Evolutionary conservation across 2,113 vertebrate genomes (phyloP).

Genomic region (Labeo catla): DNA sequence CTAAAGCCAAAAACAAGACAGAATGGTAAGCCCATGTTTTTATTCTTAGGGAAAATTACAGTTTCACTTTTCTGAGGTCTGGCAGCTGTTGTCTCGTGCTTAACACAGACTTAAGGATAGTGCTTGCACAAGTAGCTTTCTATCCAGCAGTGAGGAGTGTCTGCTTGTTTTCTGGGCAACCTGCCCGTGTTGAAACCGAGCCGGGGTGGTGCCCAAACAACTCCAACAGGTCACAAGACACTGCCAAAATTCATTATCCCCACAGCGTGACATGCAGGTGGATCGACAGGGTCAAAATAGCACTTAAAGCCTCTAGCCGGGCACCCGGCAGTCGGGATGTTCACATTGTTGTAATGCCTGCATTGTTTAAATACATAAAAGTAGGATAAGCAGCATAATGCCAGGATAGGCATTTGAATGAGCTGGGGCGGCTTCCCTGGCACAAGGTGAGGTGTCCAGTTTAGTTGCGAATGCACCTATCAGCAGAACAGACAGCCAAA

Average conservation of each 20-base stretch:
- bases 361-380: constrained; percentile 68
- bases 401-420: constrained; percentile 12
- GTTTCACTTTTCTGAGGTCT: constrained; percentile 42
- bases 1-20: constrained; percentile 56
- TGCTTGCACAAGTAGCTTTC: background rate
- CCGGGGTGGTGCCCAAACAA: background rate
- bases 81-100: constrained; percentile 57
- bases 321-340: constrained; percentile 51
- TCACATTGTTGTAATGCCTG: constrained; percentile 63
- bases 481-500: constrained; percentile 63
- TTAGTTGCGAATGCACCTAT: constrained; percentile 52
- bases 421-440: constrained; percentile 8
- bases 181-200: background rate
- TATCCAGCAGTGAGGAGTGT: background rate
- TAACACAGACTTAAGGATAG: background rate
- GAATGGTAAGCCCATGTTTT: constrained; percentile 33
- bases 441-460: constrained; percentile 43
- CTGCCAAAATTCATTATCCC: constrained; percentile 32
- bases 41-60: constrained; percentile 54
- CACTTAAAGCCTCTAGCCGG: background rate
- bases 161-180: constrained; percentile 1
- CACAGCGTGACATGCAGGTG: constrained; percentile 28
- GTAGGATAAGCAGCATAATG: constrained; percentile 56
- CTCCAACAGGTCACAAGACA: background rate
- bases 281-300: background rate